Evolutionary conservation across 2,113 vertebrate species (phyloP), one percentile per base, ranked within the genome.

Genomic region (Nothobranchius kuhntae): DNA sequence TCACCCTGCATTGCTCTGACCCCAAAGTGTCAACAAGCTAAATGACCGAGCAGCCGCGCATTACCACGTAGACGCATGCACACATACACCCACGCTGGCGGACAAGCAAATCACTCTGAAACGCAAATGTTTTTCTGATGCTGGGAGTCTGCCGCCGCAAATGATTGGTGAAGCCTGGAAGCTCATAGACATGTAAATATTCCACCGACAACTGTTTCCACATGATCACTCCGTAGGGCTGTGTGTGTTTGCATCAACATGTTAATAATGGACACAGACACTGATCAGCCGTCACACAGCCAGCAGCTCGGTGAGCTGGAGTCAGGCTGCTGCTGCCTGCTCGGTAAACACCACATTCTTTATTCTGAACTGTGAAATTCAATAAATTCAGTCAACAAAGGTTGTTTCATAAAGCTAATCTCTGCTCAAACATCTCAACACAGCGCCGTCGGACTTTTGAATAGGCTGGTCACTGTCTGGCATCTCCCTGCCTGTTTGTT

Each of bases 1-100:
- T 90, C 90, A 90, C 84, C 83, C 80, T 75, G 83, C 83, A 84
- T 86, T 79, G 82, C 76, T 86, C 86, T 91, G 91, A 92, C 91
- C 91, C 87, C 91, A 92, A 92, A 92, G 86, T 92, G 91, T 92
- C 91, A 92, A 90, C 89, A 92, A 91, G 87, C 89, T 90, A 90
- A 91, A 89, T 87, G 89, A 90, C 81, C 86, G 70, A 88, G 85
- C 77, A 89, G 84, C 86, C 82, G 80, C 68, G 85, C 87, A 88
- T 91, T 92, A 90, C 65, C 10, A 30, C 88, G 61, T 77, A 80
- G 76, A 44, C 55, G 61, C 80, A 80, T 71, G 57, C 67, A 24
- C 57, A 53, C 66, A 50, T 15, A 50, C 40, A 53, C 38, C n/a
- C 47, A 58, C 13, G 40, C 53, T 30, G 50, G 55, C 70, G 36